A percentile compares a stretch with the other conserved stretches of the same genome.
Conservation (phyloP, 92 coral and sea anemone species). For the Umimayanthus kanabou region DNA sequence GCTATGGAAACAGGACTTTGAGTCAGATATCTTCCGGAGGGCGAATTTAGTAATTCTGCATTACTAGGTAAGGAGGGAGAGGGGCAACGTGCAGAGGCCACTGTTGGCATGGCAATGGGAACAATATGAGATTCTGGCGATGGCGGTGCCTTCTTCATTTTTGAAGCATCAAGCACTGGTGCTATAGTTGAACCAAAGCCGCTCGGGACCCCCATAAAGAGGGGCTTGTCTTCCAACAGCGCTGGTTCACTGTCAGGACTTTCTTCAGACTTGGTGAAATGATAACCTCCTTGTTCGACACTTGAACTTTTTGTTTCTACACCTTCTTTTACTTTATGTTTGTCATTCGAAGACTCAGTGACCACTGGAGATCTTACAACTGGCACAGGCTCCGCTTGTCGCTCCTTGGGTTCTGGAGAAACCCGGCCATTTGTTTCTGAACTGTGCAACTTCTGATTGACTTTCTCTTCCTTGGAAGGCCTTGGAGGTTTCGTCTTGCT, state of each 20-base stretch:
- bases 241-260: conserved; percentile 77
- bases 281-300: conserved; percentile 43
- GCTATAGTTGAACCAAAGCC: conserved; percentile 19
- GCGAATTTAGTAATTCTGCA: conserved; percentile 25
- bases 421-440: neutral
- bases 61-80: conserved; percentile 54
- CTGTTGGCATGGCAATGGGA: conserved; percentile 45
- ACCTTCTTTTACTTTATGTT: neutral
- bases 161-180: conserved; percentile 54
- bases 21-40: conserved; percentile 55
- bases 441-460: neutral
- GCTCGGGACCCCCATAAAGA: neutral
- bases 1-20: conserved; percentile 48
- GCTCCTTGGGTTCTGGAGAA: neutral
- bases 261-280: conserved; percentile 61
- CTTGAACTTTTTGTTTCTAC: conserved; percentile 25
- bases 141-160: conserved; percentile 13
- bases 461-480: conserved; percentile 4
- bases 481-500: neutral
- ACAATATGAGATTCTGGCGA: neutral
- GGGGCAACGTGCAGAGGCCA: conserved; percentile 61
- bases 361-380: neutral
- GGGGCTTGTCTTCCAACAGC: conserved; percentile 72
- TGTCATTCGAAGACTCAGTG: neutral
- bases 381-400: neutral